Evolutionary conservation across 2,888 invertebrate genomes (phyloP).

Genomic region (Campoplex capitator): DNA sequence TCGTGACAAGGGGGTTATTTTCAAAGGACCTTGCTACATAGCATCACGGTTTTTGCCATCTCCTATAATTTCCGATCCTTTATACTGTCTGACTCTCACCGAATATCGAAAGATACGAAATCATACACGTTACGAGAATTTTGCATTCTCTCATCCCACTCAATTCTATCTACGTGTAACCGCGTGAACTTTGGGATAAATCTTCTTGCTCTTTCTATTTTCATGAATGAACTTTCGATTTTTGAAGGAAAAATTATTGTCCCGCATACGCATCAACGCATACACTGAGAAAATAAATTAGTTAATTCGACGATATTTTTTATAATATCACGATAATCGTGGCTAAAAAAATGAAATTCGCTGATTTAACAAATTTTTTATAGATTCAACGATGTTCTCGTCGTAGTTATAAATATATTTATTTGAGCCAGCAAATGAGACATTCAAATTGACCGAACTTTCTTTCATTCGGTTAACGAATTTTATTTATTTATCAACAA

Average conservation of each 20-base stretch:
- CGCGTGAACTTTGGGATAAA: slow-evolving; percentile 2
- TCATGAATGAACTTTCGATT: slow-evolving; percentile 28
- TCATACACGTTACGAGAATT: slow-evolving; percentile 24
- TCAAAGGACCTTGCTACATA: background rate
- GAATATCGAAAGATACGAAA: slow-evolving; percentile 12
- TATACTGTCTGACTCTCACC: slow-evolving; percentile 4
- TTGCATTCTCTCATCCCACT: background rate
- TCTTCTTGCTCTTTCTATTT: background rate
- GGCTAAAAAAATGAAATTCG: too few species aligned
- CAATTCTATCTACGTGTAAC: background rate
- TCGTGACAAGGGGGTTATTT: slow-evolving; percentile 42
- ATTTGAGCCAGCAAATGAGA: too few species aligned
- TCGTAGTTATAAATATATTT: too few species aligned
- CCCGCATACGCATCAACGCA: too few species aligned
- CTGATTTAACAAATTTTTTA: too few species aligned
- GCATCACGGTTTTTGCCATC: slow-evolving; percentile 23
- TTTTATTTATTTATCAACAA: too few species aligned
- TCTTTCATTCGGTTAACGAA: too few species aligned
- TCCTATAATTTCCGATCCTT: slow-evolving; percentile 45
- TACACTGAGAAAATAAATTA: too few species aligned
- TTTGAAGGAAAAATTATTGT: background rate
- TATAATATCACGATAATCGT: too few species aligned
- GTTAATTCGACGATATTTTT: too few species aligned
- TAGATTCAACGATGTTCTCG: too few species aligned
- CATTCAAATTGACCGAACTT: too few species aligned